Evolutionary conservation across 2,888 invertebrate genomes (phyloP), one percentile per base, ranked within the genome.

Genomic region (Oligia strigilis): DNA sequence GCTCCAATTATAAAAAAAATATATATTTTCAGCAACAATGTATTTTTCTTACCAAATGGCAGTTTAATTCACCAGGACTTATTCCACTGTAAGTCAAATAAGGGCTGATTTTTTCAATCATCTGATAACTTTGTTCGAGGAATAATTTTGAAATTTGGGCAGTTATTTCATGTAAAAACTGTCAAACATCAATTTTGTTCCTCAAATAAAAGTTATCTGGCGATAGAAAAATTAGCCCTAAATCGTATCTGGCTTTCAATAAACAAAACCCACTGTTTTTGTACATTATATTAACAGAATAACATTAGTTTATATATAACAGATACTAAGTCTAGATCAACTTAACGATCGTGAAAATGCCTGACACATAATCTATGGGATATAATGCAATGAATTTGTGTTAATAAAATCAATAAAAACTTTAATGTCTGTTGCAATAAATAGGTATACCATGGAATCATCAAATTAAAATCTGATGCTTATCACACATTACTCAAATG

Each of bases 401-500:
- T 89, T 92, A 92, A 91, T 91, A 81, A 93, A 92, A 92, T 92
- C 78, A 85, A 81, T 85, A 91, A 91, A 89, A 92, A 87, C 77
- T 90, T 90, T 87, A 89, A 89, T 92, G 91, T 92, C 91, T 86
- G 89, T 93, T 93, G 93, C 89, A 94, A 94, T 94, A 94, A 95
- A 95, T 94, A 81, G 64, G 69, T 75, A 94, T 92, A 90, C 88
- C 89, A 91, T 94, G 94, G 94, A 95, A 95, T 95, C 92, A 95
- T 94, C 92, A 94, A 94, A 93, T 92, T 92, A 92, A 92, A 93
- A 93, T 93, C 91, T 94, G 94, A 94, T 93, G 92, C 91, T 91
- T 95, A 95, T 94, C 94, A 96, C 94, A 94, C 95, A 94, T 93
- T 94, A 94, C 92, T 92, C 92, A 92, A 93, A 92, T 92, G 93